phyloP scores from a whole-genome alignment of 1,140 invertebrate species.

The Bactericera cockerelli region DNA sequence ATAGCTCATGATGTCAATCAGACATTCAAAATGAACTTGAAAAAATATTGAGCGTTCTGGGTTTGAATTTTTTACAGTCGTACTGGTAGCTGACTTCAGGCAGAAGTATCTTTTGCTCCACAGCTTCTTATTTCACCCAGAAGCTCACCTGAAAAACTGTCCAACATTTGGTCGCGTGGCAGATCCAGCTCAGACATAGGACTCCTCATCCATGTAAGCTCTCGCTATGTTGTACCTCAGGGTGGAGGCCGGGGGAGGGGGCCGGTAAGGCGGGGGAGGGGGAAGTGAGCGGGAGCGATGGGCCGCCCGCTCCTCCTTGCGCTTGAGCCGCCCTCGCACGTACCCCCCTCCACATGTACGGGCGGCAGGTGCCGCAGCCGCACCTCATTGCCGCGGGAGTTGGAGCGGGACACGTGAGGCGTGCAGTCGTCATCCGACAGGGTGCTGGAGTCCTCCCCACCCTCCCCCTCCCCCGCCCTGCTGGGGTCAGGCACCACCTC shows the following conservation, averaged over 20 bases:
- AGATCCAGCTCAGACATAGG: slow-evolving; percentile 26
- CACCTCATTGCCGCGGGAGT: slow-evolving; percentile 34
- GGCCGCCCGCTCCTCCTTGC: slow-evolving; percentile 20
- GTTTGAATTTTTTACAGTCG: no score
- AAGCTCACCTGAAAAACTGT: no score
- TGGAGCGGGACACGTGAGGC: slow-evolving; percentile 35
- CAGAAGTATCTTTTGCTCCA: no score
- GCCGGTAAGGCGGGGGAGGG: slow-evolving; percentile 33
- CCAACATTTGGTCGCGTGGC: no score
- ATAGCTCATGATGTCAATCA: no score
- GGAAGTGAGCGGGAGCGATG: slow-evolving; percentile 21
- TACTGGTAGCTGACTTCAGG: no score
- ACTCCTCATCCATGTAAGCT: slow-evolving; percentile 25
- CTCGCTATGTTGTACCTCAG: slow-evolving; percentile 23
- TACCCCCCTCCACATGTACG: slow-evolving; percentile 36
- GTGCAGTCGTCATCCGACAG: slow-evolving; percentile 37
- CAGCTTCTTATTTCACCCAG: no score
- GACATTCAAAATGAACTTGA: no score
- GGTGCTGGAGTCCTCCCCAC: slow-evolving; percentile 33
- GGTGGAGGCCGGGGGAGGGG: slow-evolving; percentile 29
- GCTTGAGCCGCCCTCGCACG: slow-evolving; percentile 21
- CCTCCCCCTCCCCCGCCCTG: slow-evolving; percentile 26
- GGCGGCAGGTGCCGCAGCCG: slow-evolving; percentile 41
- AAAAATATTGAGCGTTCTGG: no score
- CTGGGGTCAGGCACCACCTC: slow-evolving; percentile 28